Evolutionary conservation across 1,140 invertebrate genomes (phyloP), one percentile per base, ranked within the genome.

Genomic region (Hypsibius dujardini): DNA sequence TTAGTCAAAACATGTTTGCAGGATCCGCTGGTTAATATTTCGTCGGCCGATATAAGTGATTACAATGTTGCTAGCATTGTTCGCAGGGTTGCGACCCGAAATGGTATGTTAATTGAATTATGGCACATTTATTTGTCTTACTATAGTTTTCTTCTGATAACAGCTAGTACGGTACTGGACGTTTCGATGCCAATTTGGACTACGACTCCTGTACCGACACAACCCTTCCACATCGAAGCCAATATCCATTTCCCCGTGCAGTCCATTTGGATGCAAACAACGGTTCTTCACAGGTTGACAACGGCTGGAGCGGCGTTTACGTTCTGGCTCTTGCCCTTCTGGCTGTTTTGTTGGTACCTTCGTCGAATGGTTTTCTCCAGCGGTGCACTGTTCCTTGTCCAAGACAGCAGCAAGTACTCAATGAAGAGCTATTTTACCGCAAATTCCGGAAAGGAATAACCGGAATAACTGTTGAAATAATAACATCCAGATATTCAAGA

Each of bases 211-310:
- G 7, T 7, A n/a, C 50, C n/a, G 7, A 56, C 7, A 7, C 50
- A 56, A n/a, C 50, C 50, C 7, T 56, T 56, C 50, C 50, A 56
- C 50, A 56, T 56, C 7, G 50, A 56, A 56, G 50, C n/a, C 7
- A 56, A 7, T 56, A n/a, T 56, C n/a, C 50, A 56, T n/a, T 56
- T 56, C 50, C 50, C 50, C 7, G 50, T 56, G 7, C 7, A 7
- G 50, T n/a, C 50, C 50, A n/a, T 56, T n/a, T 56, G 50, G 50
- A n/a, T 56, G n/a, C 50, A 56, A n/a, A 56, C 50, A n/a, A 56
- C 50, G 7, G n/a, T 56, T n/a, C 50, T 56, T 56, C 50, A 56
- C 50, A 56, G 50, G n/a, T n/a, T 56, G 50, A 56, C 50, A 7
- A 56, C 50, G n/a, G 50, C 50, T 7, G 50, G 50, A 7, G 50